Base-by-base conservation (phyloP, 2,888 invertebrate species). In the Ctena decussata region DNA sequence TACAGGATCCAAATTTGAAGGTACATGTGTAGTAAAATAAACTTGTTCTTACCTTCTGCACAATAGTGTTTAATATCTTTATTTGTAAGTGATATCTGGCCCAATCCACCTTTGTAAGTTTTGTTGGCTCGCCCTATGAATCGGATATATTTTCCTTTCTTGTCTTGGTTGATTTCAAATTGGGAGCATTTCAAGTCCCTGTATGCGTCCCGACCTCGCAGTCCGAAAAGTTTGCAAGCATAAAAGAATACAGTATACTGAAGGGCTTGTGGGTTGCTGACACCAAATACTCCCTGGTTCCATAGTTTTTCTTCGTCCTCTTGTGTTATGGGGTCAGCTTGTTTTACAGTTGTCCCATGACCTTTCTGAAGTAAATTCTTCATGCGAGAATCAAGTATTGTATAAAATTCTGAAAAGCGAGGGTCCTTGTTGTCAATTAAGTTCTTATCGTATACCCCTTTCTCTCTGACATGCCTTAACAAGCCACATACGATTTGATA, bases 191-290 rank as follows among this genome's bases (percentile, higher is more conserved):
- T 35, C 12, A 75, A 24, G 32, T 57, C 57, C 6, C 74, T 39
- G 65, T 74, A 73, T 39, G 78, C 81, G n/a, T 77, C 80, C 0
- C 76, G 65, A 0, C 81, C 84, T 27, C 84, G 6, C 30, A 84
- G 75, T 0, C 84, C 84, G 69, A 84, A 84, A 0, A 77, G 18
- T 70, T 84, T 84, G 35, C 77, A 80, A 24, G 77, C 77, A 71
- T 81, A 84, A 53, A 77, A 84, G 35, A 80, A 84, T 0, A 81
- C 75, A 6, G 53, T 74, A 53, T 77, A 41, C 12, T 39, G 41
- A 1, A 84, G 30, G 11, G 37, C 0, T 60, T 75, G 53, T 0
- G 84, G 75, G n/a, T 1, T 24, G 1, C 11, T 37, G 5, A 27
- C n/a, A 1, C 70, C 71, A 21, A 84, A 69, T 18, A 78, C 60